A percentile compares a stretch with the other conserved stretches of the same genome.
Conservation (phyloP, 2,797 vertebrate genomes). For the Cyprinella venusta region DNA sequence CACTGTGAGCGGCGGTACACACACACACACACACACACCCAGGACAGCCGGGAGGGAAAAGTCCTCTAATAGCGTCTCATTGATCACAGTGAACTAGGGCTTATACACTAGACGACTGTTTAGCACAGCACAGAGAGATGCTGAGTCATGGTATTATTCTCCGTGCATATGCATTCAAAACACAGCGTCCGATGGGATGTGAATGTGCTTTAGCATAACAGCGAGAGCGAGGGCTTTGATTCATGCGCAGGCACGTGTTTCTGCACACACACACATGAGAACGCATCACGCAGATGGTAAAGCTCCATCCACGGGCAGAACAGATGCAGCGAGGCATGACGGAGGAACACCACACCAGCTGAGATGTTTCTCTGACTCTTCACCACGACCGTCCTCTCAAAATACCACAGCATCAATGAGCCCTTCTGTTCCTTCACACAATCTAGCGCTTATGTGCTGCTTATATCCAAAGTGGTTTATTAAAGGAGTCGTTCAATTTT, state of each 20-base stretch:
- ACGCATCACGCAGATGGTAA: conserved; percentile 6
- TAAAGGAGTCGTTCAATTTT: no score
- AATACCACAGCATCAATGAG: neutral
- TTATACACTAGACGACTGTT: neutral
- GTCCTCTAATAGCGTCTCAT: conserved; percentile 35
- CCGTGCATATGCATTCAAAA: neutral
- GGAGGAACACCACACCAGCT: conserved; percentile 16
- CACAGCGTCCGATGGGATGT: neutral
- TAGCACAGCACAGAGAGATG: neutral
- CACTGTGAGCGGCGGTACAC: conserved; percentile 5
- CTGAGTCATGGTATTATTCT: conserved; percentile 23
- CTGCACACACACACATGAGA: conserved; percentile 5
- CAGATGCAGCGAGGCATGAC: conserved; percentile 19
- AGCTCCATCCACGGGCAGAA: neutral
- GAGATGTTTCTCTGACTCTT: conserved; percentile 11
- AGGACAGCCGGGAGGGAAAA: conserved; percentile 23
- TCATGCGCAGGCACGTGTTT: conserved; percentile 2
- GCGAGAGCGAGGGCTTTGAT: neutral
- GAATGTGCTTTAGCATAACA: conserved; percentile 20
- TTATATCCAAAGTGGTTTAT: neutral
- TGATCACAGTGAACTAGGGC: conserved; percentile 2
- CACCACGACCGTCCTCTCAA: neutral
- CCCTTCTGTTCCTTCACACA: neutral
- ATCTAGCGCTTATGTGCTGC: neutral
- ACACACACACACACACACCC: neutral